These are phyloP conservation scores for Genyomyrus donnyi DNA, from an alignment of 2,113 vertebrate genomes.

Conservation along the genomic window DNA sequence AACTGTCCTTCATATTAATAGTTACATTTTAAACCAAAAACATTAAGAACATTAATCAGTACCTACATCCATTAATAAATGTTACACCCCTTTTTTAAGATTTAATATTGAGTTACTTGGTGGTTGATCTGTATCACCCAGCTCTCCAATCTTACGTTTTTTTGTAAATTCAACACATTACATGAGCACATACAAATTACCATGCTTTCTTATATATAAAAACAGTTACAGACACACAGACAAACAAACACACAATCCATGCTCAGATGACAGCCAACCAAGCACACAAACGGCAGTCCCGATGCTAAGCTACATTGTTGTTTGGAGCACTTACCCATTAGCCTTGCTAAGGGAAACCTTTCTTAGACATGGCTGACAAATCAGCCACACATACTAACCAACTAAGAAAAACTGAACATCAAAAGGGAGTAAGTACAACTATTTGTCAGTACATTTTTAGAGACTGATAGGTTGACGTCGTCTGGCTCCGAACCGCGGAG, in stretches of 20 bases:
- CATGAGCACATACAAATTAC: neutral
- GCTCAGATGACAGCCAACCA: slow-evolving; percentile 13
- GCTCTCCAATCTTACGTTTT: neutral
- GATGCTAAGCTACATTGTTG: neutral
- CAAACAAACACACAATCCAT: slow-evolving; percentile 25
- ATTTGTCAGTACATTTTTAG: neutral
- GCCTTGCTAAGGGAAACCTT: neutral
- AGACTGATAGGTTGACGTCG: neutral
- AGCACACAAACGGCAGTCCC: neutral
- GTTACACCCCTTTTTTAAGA: neutral
- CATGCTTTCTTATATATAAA: neutral
- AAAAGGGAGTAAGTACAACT: neutral
- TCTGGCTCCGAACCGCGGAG: neutral
- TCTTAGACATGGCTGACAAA: neutral
- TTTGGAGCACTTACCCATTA: neutral
- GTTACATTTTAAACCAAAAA: neutral
- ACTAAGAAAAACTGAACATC: slow-evolving; percentile 13
- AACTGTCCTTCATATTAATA: neutral
- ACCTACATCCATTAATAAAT: neutral
- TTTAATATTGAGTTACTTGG: neutral
- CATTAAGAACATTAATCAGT: neutral
- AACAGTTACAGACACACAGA: slow-evolving; percentile 8
- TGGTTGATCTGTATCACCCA: neutral
- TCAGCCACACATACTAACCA: neutral
- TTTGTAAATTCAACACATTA: neutral